phyloP scores from a whole-genome alignment of 2,113 vertebrate species.

The Orcinus orca region DNA sequence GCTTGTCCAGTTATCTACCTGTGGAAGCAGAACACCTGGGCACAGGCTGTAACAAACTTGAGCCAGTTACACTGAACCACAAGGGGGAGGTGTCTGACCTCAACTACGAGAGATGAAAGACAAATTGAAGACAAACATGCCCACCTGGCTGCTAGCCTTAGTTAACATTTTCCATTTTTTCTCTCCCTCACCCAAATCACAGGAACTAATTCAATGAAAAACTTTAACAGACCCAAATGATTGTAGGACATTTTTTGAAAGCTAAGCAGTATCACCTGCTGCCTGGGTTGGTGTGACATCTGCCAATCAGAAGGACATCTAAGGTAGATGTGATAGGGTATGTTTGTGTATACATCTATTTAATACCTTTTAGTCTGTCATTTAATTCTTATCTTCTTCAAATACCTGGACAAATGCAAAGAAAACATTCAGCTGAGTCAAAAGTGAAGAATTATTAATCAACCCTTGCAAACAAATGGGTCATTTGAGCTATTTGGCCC shows the following conservation, averaged over 20 bases:
- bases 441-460: slow-evolving; percentile 89
- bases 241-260: slow-evolving; percentile 47
- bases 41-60: neutral
- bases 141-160: slow-evolving; percentile 51
- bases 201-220: slow-evolving; percentile 71
- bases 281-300: slow-evolving; percentile 57
- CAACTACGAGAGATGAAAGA: slow-evolving; percentile 43
- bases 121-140: slow-evolving; percentile 39
- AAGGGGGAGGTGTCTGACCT: slow-evolving; percentile 70
- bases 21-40: neutral
- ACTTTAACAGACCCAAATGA: slow-evolving; percentile 31
- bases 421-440: slow-evolving; percentile 85
- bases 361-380: slow-evolving; percentile 76
- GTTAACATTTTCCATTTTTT: slow-evolving; percentile 64
- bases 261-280: slow-evolving; percentile 46
- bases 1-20: neutral
- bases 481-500: slow-evolving; percentile 15
- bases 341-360: slow-evolving; percentile 67
- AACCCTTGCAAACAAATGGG: slow-evolving; percentile 85
- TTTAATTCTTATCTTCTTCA: slow-evolving; percentile 78
- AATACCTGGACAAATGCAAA: slow-evolving; percentile 82
- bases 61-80: neutral
- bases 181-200: neutral
- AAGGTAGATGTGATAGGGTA: slow-evolving; percentile 28
- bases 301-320: slow-evolving; percentile 56